These are phyloP conservation scores for Nephrotoma guestfalica DNA, from an alignment of 2,888 invertebrate genomes.

Conservation along the genomic window DNA sequence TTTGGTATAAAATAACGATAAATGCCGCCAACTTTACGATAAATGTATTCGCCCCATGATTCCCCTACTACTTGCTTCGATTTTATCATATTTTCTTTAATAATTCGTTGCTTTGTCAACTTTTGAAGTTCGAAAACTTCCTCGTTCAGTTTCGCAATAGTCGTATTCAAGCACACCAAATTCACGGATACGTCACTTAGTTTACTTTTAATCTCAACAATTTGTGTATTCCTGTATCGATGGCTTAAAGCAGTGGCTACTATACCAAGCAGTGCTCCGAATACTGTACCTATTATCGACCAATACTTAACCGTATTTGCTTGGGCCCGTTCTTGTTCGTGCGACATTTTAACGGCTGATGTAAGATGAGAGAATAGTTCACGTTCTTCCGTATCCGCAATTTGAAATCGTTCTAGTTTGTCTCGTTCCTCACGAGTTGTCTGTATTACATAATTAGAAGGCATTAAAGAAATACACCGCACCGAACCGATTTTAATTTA, in stretches of 20 bases:
- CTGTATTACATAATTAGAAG: neutral
- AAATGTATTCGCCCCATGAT: neutral
- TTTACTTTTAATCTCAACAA: neutral
- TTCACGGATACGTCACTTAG: neutral
- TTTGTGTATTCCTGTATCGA: neutral
- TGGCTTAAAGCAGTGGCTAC: neutral
- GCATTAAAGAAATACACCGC: neutral
- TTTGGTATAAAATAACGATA: neutral
- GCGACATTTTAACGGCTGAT: constrained; percentile 60
- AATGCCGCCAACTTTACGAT: neutral
- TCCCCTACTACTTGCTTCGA: neutral
- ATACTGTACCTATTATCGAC: constrained; percentile 57
- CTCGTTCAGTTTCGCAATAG: neutral
- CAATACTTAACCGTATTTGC: constrained; percentile 76
- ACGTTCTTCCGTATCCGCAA: constrained; percentile 56
- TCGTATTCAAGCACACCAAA: neutral
- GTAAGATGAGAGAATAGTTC: constrained; percentile 58
- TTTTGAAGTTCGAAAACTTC: neutral
- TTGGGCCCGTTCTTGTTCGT: constrained; percentile 67
- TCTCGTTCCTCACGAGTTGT: constrained; percentile 37
- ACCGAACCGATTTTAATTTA: neutral
- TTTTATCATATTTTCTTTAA: neutral
- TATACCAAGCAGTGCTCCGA: constrained; percentile 25
- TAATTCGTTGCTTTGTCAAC: neutral
- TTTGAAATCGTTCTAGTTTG: constrained; percentile 42